phyloP scores from a whole-genome alignment of 2,113 vertebrate species.

The Danionella cerebrum region DNA sequence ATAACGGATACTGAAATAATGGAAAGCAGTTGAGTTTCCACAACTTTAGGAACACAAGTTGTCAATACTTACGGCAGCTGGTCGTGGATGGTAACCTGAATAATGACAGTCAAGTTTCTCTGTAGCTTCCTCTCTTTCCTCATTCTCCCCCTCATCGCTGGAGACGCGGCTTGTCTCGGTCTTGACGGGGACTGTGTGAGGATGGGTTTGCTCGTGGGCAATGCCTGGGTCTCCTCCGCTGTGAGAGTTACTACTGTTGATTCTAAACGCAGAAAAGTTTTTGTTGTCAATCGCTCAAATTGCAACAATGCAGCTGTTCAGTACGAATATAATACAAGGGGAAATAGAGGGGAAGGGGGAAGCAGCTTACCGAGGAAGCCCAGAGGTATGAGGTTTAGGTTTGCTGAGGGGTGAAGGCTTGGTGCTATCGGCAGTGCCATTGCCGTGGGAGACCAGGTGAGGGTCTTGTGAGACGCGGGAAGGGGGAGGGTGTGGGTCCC shows the following conservation, averaged over 20 bases:
- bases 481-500: constrained; percentile 87
- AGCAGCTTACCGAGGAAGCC: constrained; percentile 88
- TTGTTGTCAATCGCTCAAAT: background rate
- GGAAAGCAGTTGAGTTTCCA: background rate
- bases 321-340: background rate
- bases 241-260: constrained; percentile 77
- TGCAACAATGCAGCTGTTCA: background rate
- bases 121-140: constrained; percentile 85
- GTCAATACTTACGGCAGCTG: constrained; percentile 81
- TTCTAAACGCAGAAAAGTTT: constrained; percentile 54
- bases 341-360: background rate
- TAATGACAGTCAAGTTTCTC: constrained; percentile 99
- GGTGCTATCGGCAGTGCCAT: constrained; percentile 74
- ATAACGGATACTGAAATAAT: too few relatives aligned
- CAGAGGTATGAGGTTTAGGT: constrained; percentile 88
- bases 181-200: constrained; percentile 60
- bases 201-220: constrained; percentile 76
- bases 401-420: constrained; percentile 85
- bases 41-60: background rate
- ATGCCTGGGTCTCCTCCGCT: constrained; percentile 74
- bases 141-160: constrained; percentile 95
- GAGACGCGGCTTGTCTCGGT: constrained; percentile 83
- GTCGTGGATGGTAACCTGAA: constrained; percentile 96
- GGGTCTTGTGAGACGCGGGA: constrained; percentile 80
- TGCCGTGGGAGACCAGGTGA: constrained; percentile 78